Base-by-base conservation (phyloP, 2,113 vertebrate species). In the Epinephelus lanceolatus region DNA sequence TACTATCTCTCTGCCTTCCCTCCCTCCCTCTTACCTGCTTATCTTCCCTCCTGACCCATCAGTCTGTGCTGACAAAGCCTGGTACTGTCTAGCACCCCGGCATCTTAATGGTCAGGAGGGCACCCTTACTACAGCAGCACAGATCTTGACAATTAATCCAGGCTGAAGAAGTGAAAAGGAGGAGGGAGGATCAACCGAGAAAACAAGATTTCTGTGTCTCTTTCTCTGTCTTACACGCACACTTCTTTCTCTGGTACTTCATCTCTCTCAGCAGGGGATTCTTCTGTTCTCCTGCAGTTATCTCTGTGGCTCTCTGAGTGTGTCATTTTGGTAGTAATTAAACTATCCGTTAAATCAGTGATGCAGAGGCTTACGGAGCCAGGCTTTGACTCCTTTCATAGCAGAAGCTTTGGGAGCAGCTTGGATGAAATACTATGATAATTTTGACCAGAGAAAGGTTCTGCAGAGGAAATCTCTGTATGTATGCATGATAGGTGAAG, bases 81-180 rank as follows among this genome's bases (percentile, higher is more conserved):
- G 37, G 52, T 30, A 18, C 60, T 73, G 19, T 77, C 66, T 76
- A 49, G 65, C 66, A 27, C 21, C 45, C 23, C 3, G 6, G 37
- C 51, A 40, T 56, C 21, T 51, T 52, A 27, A 52, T 51, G 80
- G 86, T 86, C 68, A 83, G 56, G 42, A 89, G 86, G 62, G 75
- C 76, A 81, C 14, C 56, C 56, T 80, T 61, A 69, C 79, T 62
- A 76, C 62, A 60, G 80, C 86, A 86, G 76, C 79, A 86, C 78
- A 49, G 86, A 88, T 92, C 83, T 81, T 61, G 53, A 84, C 81
- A 90, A 90, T 90, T 90, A 90, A 80, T 80, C 79, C 81, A 71
- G 74, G 80, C 78, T 74, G 72, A 85, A 13, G 53, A 33, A 23
- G 42, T 30, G 37, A 62, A 51, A 51, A n/a, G 13, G 53, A 65